phyloP scores from a whole-genome alignment of 37 sponge, comb jelly and placozoan species.

The Halisarca cf. caerulea region DNA sequence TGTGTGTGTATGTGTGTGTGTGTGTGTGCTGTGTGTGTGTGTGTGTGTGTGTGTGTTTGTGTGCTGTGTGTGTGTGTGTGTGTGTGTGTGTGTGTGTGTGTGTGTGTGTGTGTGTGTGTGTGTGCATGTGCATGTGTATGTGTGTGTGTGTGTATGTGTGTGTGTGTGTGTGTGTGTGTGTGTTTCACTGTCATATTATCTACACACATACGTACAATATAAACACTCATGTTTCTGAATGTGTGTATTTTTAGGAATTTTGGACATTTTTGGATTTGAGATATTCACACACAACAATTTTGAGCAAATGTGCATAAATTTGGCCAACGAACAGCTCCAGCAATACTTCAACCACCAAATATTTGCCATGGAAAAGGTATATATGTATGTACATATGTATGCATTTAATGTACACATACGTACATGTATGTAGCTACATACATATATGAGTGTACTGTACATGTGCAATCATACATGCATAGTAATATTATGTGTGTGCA shows the following conservation, averaged over 20 bases:
- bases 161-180: neutral
- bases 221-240: too few species aligned
- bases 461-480: neutral
- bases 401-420: neutral
- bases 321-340: conserved; percentile 93
- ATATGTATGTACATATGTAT: neutral
- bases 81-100: too few species aligned
- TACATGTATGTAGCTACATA: neutral
- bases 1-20: too few species aligned
- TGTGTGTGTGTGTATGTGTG: neutral
- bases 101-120: too few species aligned
- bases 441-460: neutral
- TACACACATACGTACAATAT: too few species aligned
- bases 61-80: too few species aligned
- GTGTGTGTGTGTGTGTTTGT: too few species aligned
- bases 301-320: conserved; percentile 89
- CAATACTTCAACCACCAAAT: conserved; percentile 84
- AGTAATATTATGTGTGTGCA: too few species aligned
- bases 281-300: conserved; percentile 68
- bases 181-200: neutral
- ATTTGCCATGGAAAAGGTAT: conserved; percentile 83
- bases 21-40: too few species aligned
- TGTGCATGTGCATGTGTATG: neutral
- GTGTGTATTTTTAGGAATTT: conserved; percentile 46
- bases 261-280: conserved; percentile 89